phyloP scores from a whole-genome alignment of 2,888 invertebrate species.

The Crepidodera aurea region DNA sequence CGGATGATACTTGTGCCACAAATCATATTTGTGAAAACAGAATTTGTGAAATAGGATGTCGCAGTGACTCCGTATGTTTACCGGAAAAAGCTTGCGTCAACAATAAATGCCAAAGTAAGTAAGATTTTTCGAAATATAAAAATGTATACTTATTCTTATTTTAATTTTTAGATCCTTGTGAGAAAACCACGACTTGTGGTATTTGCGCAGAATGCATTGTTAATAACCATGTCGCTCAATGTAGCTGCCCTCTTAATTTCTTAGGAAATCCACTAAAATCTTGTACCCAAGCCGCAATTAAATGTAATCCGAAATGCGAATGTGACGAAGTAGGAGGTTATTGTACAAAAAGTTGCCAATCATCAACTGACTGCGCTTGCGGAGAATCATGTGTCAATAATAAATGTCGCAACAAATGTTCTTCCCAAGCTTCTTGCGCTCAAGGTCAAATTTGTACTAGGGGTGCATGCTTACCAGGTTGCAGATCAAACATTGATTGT shows the following conservation, averaged over 20 bases:
- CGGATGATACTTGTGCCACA: constrained; percentile 79
- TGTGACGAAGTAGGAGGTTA: constrained; percentile 81
- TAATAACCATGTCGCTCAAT: constrained; percentile 84
- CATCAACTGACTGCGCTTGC: constrained; percentile 77
- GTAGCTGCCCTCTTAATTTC: constrained; percentile 83
- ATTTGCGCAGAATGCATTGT: constrained; percentile 85
- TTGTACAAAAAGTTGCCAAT: constrained; percentile 75
- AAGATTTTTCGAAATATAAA: too few relatives aligned
- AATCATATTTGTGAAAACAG: constrained; percentile 89
- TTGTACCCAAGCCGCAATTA: constrained; percentile 75
- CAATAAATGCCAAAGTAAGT: constrained; percentile 79
- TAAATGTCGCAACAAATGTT: constrained; percentile 78
- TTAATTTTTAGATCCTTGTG: constrained; percentile 75
- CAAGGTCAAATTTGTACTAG: constrained; percentile 79
- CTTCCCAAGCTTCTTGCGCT: constrained; percentile 71
- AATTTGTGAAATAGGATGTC: constrained; percentile 86
- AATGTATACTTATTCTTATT: background rate
- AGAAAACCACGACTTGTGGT: constrained; percentile 77
- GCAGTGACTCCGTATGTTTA: constrained; percentile 82
- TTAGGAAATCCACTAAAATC: constrained; percentile 83
- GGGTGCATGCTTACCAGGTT: constrained; percentile 81
- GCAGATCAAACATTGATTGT: constrained; percentile 82
- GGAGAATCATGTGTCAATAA: constrained; percentile 80
- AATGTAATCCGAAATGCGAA: constrained; percentile 80
- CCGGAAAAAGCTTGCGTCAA: constrained; percentile 80